phyloP scores from a whole-genome alignment of 2,888 invertebrate genomes.

The Eupithecia vulgata region DNA sequence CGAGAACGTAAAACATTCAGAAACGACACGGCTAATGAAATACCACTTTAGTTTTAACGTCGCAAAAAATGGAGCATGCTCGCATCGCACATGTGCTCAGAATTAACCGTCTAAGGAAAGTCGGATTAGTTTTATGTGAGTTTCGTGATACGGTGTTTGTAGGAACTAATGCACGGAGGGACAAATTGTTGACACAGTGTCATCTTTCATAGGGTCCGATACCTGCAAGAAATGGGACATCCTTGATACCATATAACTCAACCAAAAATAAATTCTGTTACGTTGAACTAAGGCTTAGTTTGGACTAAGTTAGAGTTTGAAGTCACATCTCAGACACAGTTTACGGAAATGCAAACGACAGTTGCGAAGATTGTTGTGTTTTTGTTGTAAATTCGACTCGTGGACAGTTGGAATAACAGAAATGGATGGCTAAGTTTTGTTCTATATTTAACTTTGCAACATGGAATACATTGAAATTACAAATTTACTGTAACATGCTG shows the following conservation, averaged over 20 bases:
- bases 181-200: slow-evolving; percentile 82
- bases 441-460: background rate
- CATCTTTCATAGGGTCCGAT: slow-evolving; percentile 77
- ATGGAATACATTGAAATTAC: background rate
- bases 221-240: slow-evolving; percentile 64
- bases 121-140: slow-evolving; percentile 78
- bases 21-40: slow-evolving; percentile 77
- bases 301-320: slow-evolving; percentile 52
- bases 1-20: slow-evolving; percentile 48
- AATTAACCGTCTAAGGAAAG: slow-evolving; percentile 74
- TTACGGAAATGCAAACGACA: slow-evolving; percentile 73
- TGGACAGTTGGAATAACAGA: slow-evolving; percentile 75
- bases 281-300: slow-evolving; percentile 44
- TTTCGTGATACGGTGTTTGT: slow-evolving; percentile 79
- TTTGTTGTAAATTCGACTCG: slow-evolving; percentile 70
- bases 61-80: slow-evolving; percentile 68
- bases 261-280: slow-evolving; percentile 51
- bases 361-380: slow-evolving; percentile 66
- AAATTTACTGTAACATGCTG: background rate
- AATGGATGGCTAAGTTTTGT: slow-evolving; percentile 8
- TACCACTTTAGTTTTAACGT: slow-evolving; percentile 73
- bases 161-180: slow-evolving; percentile 69
- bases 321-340: slow-evolving; percentile 59
- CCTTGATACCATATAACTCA: background rate
- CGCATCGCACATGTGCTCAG: slow-evolving; percentile 72